These are phyloP conservation scores for Coboldia fuscipes DNA, from an alignment of 1,140 invertebrate genomes.

Conservation along the genomic window DNA sequence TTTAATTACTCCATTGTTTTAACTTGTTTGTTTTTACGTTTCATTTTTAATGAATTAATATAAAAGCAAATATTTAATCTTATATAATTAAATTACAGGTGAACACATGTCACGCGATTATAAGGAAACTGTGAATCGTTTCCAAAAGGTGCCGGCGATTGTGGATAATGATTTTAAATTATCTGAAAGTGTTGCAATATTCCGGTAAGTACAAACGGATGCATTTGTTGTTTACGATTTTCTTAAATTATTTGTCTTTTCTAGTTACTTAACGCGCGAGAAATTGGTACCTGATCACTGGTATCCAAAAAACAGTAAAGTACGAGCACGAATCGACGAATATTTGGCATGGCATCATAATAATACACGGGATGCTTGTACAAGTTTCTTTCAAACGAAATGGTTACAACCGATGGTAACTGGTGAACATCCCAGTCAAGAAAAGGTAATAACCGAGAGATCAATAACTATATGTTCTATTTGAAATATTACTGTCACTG, in stretches of 20 bases:
- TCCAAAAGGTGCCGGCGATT: conserved; percentile 47
- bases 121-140: conserved; percentile 43
- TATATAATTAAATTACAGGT: conserved; percentile 27
- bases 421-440: conserved; percentile 13
- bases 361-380: conserved; percentile 40
- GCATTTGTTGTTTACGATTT: too few species aligned
- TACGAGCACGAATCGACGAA: conserved; percentile 54
- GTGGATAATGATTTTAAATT: conserved; percentile 58
- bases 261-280: conserved; percentile 25
- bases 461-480: neutral
- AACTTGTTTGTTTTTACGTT: too few species aligned
- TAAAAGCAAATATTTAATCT: too few species aligned
- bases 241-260: too few species aligned
- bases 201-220: conserved; percentile 16
- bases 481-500: neutral
- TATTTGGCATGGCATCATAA: conserved; percentile 74
- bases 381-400: conserved; percentile 43
- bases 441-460: neutral
- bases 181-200: conserved; percentile 50
- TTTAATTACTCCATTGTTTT: too few species aligned
- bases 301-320: conserved; percentile 45
- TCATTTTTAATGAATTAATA: too few species aligned
- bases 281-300: conserved; percentile 36
- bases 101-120: conserved; percentile 51
- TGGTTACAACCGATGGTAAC: conserved; percentile 26